Base-by-base conservation (phyloP, 2,888 invertebrate species). In the Drosophila paramelanica region DNA sequence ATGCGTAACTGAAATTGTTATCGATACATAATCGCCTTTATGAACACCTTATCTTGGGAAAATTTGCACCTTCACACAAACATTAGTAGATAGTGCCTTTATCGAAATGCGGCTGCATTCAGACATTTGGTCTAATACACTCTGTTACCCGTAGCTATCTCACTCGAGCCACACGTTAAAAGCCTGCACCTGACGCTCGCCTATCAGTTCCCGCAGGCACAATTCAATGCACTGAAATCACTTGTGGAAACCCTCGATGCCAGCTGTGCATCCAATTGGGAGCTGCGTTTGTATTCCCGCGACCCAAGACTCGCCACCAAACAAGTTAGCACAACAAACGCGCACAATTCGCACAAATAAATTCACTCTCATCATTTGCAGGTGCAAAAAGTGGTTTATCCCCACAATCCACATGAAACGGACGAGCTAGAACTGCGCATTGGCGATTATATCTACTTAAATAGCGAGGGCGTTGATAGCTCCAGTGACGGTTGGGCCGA, bases 401-500 rank as follows among this genome's bases (percentile, higher is more conserved):
- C 95, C 5, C 96, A 96, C 90, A 92, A 93, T 67, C 96, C 97
- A 3, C 94, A 95, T 87, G 95, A 96, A 92, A 94, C 94, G 59
- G 97, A 98, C 91, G 98, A 98, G 92, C 92, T 98, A 72, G 97
- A 97, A 90, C 92, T 98, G 60, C 94, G 96, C 69, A 95, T 96
- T 52, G 97, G 97, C 4, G 98, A 98, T 92, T 97, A 96, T 90
- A 95, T 98, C 75, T 97, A 97, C 91, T 94, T 97, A 55, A 95
- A 95, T 79, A 94, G 95, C 81, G 96, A 96, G 75, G 96, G 96
- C 45, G 93, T 96, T 53, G 94, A 94, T 56, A 94, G 93, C 76
- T 96, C 96, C 2, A 94, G 95, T 0, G 98, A 98, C 92, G 97
- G 97, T 55, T 98, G 98, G 98, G 96, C 96, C 31, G 95, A 96